phyloP scores from a whole-genome alignment of 1,140 invertebrate genomes.

The Lethrus apterus region DNA sequence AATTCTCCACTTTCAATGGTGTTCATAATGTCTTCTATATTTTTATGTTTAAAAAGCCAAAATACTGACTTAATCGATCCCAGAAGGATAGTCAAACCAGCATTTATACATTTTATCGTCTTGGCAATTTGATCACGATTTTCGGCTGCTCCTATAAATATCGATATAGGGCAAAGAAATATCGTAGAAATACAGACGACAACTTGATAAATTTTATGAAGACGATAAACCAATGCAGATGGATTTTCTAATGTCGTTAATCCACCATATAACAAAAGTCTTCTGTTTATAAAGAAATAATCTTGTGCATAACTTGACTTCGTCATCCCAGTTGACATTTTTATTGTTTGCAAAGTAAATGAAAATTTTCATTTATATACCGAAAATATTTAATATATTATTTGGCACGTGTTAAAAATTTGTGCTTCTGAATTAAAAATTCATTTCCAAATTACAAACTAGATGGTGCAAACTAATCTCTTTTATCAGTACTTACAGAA shows the following conservation, averaged over 20 bases:
- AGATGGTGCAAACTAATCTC: too few species aligned
- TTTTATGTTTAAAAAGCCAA: slow-evolving; percentile 28
- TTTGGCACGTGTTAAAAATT: too few species aligned
- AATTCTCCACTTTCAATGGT: slow-evolving; percentile 25
- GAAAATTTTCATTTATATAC: too few species aligned
- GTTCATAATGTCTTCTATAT: slow-evolving; percentile 26
- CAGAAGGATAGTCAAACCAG: slow-evolving; percentile 32
- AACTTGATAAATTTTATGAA: slow-evolving; percentile 27
- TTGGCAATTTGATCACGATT: slow-evolving; percentile 26
- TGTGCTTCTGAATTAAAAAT: too few species aligned
- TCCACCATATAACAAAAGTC: slow-evolving; percentile 30
- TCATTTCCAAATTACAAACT: too few species aligned
- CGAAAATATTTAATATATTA: too few species aligned
- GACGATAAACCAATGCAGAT: slow-evolving; percentile 17
- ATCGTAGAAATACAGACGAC: slow-evolving; percentile 31
- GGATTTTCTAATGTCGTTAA: slow-evolving; percentile 26
- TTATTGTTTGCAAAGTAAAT: too few species aligned
- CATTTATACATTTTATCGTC: slow-evolving; percentile 34
- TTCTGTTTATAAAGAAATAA: slow-evolving; percentile 29
- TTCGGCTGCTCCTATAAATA: slow-evolving; percentile 28
- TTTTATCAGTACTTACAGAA: too few species aligned
- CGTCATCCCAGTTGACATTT: too few species aligned
- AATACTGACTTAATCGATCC: slow-evolving; percentile 31
- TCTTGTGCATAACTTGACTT: slow-evolving; percentile 21
- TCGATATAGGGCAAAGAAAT: slow-evolving; percentile 30